A percentile compares a stretch with the other conserved stretches of the same genome.
Evolutionary conservation across 2,797 vertebrate genomes (phyloP).

Genomic region (Ficedula albicollis): DNA sequence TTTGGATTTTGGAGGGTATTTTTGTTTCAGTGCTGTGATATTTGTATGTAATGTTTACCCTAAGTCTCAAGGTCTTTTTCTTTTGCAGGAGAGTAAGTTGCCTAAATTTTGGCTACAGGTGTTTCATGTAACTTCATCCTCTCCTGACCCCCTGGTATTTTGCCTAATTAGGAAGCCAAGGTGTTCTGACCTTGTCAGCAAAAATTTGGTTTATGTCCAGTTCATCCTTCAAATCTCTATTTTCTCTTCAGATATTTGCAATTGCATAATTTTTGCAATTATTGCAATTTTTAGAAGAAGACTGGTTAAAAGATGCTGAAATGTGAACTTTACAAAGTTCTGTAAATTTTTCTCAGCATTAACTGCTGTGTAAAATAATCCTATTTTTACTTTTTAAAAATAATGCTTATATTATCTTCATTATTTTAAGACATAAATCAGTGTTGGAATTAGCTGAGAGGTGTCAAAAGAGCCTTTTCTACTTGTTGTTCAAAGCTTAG

Average conservation of each 20-base stretch:
- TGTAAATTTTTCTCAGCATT: neutral
- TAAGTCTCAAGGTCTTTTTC: neutral
- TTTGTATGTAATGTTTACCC: neutral
- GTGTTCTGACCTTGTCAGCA: neutral
- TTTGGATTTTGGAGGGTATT: neutral
- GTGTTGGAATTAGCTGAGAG: neutral
- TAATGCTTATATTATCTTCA: neutral
- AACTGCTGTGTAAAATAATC: neutral
- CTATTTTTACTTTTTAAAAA: neutral
- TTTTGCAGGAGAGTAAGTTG: neutral
- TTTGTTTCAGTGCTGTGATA: neutral
- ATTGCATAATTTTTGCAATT: neutral
- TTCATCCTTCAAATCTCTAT: neutral
- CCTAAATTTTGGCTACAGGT: neutral
- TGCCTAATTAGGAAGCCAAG: neutral
- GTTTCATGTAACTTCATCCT: neutral
- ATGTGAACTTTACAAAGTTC: neutral
- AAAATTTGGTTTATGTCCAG: neutral
- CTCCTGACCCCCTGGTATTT: neutral
- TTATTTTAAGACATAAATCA: neutral
- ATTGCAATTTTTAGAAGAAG: neutral
- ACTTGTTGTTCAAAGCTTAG: neutral
- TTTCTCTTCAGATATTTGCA: neutral
- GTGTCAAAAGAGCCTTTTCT: neutral
- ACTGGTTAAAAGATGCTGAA: neutral